These are phyloP conservation scores for Lobophora halterata DNA, from an alignment of 2,888 invertebrate species.

Conservation along the genomic window DNA sequence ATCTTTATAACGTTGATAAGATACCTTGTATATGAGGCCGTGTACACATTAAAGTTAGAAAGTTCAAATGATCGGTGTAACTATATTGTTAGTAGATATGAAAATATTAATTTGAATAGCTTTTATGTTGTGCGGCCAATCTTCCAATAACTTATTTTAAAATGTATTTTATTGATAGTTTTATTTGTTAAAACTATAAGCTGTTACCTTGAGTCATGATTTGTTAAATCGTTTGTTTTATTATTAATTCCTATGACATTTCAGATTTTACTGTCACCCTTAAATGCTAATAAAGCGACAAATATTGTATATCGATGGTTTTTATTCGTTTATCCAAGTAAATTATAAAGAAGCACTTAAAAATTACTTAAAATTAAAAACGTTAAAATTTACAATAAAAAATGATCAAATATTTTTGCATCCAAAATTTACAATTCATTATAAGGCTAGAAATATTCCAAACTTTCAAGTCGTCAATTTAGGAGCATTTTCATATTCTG, in stretches of 20 bases:
- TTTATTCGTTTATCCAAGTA: conserved; percentile 40
- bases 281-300: conserved; percentile 76
- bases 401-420: no score
- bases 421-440: conserved; percentile 6
- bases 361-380: not conserved
- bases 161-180: conserved; percentile 73
- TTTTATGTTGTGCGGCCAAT: conserved; percentile 16
- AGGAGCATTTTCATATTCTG: conserved; percentile 8
- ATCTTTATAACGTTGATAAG: conserved; percentile 23
- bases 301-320: conserved; percentile 71
- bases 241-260: conserved; percentile 77
- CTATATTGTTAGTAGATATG: no score
- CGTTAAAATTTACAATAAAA: not conserved
- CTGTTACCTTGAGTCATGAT: conserved; percentile 79
- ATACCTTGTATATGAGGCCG: conserved; percentile 13
- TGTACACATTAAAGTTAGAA: conserved; percentile 5
- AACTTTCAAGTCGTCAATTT: conserved; percentile 5
- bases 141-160: conserved; percentile 52
- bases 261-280: conserved; percentile 76
- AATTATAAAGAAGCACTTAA: not conserved
- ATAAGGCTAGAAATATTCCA: conserved; percentile 7
- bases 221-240: conserved; percentile 79
- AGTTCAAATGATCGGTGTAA: not conserved
- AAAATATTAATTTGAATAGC: no score
- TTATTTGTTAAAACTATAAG: conserved; percentile 75